Evolutionary conservation across 2,888 invertebrate genomes (phyloP).

Genomic region (Melanotus villosus): DNA sequence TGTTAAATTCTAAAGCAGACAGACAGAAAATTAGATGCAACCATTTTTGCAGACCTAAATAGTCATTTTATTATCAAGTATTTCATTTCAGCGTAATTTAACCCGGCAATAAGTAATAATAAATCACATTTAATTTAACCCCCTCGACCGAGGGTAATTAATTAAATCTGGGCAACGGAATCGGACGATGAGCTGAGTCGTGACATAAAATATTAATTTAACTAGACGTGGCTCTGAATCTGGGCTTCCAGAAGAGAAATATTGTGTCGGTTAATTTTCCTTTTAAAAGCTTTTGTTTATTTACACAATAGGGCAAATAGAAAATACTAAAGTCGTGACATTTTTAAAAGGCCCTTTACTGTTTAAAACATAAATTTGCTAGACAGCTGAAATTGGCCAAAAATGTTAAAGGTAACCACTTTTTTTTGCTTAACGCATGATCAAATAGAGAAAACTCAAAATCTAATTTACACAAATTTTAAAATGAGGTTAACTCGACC

Average conservation of each 20-base stretch:
- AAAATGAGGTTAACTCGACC: too few relatives aligned
- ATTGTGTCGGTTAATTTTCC: slow-evolving; percentile 13
- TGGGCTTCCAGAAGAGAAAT: slow-evolving; percentile 2
- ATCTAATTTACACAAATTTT: too few relatives aligned
- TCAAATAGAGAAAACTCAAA: too few relatives aligned
- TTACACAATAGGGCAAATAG: neutral
- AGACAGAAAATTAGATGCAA: too few relatives aligned
- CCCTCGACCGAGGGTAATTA: slow-evolving; percentile 18
- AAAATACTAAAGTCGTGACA: too few relatives aligned
- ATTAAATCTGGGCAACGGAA: slow-evolving; percentile 18
- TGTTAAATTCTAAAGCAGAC: too few relatives aligned
- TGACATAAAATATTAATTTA: slow-evolving; percentile 21
- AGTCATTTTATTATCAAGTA: slow-evolving; percentile 1
- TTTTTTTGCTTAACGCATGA: too few relatives aligned
- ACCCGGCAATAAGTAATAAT: slow-evolving; percentile 15
- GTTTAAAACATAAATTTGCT: too few relatives aligned
- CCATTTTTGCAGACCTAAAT: neutral
- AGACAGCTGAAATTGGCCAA: too few relatives aligned
- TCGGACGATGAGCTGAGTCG: slow-evolving; percentile 19
- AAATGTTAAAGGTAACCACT: too few relatives aligned
- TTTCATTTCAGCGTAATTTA: slow-evolving; percentile 16
- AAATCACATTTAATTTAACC: slow-evolving; percentile 22
- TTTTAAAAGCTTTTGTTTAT: neutral
- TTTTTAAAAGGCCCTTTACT: too few relatives aligned
- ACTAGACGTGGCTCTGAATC: slow-evolving; percentile 12